phyloP scores from a whole-genome alignment of 2,888 invertebrate genomes.

The Anodontia alba region DNA sequence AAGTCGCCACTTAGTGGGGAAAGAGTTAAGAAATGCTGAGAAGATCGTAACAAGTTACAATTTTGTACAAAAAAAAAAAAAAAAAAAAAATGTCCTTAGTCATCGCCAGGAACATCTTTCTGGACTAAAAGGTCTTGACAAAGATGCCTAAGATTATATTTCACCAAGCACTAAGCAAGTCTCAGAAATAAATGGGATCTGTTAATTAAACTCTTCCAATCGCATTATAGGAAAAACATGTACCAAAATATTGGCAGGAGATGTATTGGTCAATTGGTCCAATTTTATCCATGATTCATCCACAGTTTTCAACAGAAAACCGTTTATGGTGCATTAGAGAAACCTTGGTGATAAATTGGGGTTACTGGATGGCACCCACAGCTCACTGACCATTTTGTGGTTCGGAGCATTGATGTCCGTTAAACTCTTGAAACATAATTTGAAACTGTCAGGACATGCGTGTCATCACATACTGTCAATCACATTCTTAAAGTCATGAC shows the following conservation, averaged over 20 bases:
- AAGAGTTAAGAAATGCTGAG: no score
- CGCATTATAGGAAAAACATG: constrained; percentile 6
- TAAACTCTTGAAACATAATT: not conserved
- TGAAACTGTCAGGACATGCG: not conserved
- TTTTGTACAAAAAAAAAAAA: no score
- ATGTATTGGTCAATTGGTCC: not conserved
- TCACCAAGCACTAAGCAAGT: not conserved
- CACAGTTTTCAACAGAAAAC: constrained; percentile 1
- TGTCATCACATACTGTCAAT: not conserved
- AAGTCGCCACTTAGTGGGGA: no score
- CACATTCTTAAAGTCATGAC: not conserved
- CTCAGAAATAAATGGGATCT: constrained; percentile 5
- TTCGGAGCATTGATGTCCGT: not conserved
- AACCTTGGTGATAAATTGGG: not conserved
- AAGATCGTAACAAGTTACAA: no score
- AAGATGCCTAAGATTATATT: constrained; percentile 13
- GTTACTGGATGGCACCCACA: not conserved
- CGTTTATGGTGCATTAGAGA: constrained; percentile 4
- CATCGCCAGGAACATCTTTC: no score
- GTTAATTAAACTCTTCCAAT: constrained; percentile 5
- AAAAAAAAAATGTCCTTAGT: no score
- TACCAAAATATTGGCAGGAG: not conserved
- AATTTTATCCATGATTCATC: constrained; percentile 1
- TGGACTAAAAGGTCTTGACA: no score
- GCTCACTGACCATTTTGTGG: not conserved